Evolutionary conservation across 1,140 invertebrate genomes (phyloP).

Genomic region (Drosophila pachea): DNA sequence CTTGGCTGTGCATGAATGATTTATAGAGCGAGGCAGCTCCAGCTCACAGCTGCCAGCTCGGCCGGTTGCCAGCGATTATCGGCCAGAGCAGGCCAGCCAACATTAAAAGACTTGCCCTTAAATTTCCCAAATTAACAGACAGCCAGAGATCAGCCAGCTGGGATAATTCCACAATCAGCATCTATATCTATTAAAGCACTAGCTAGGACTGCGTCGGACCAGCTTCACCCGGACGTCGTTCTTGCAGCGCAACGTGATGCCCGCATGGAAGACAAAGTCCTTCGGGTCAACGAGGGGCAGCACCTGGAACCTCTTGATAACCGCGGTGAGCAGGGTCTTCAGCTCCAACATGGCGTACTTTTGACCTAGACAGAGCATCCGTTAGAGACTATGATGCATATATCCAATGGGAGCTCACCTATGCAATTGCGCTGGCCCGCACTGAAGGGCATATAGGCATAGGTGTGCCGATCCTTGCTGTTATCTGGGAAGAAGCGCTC

Average conservation of each 20-base stretch:
- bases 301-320: constrained; percentile 73
- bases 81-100: too few relatives aligned
- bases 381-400: not conserved
- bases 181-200: not conserved
- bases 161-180: too few relatives aligned
- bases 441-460: constrained; percentile 82
- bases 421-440: constrained; percentile 75
- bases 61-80: constrained; percentile 58
- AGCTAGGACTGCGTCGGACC: constrained; percentile 27
- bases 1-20: constrained; percentile 68
- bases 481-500: constrained; percentile 86
- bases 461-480: constrained; percentile 77
- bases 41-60: constrained; percentile 7
- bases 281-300: constrained; percentile 73
- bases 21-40: constrained; percentile 35
- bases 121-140: constrained; percentile 17
- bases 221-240: constrained; percentile 61
- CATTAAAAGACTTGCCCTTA: not conserved
- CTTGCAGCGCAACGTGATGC: constrained; percentile 60
- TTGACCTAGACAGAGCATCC: constrained; percentile 51
- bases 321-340: constrained; percentile 78
- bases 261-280: constrained; percentile 51
- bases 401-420: constrained; percentile 26
- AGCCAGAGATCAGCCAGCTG: not conserved
- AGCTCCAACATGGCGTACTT: constrained; percentile 80